Base-by-base conservation (phyloP, 1,140 invertebrate genomes). In the Leptopilina clavipes region DNA sequence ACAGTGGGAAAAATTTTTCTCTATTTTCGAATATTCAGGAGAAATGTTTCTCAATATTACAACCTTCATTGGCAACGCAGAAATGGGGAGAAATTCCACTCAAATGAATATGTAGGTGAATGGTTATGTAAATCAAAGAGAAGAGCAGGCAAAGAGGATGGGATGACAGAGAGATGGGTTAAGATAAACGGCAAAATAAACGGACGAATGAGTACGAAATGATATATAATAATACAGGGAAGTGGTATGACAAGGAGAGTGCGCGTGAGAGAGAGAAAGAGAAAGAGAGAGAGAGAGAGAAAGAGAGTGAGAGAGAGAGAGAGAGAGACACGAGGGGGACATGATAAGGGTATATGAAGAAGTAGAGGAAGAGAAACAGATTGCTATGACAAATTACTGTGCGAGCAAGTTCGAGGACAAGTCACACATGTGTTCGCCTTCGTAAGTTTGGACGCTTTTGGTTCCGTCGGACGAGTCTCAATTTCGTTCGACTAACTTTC, bases 401-500 rank as follows among this genome's bases (percentile, higher is more conserved):
- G 25, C 19, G 59, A 65, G 59, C 59, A 65, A 65, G 59, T 65
- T 65, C 59, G 59, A 65, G 59, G 59, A 65, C 59, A 31, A 65
- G 59, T 65, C 59, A 65, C 11, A 65, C 19, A 22, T 65, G 59
- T 65, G 37, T 65, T n/a, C 56, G 18, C 56, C 22, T 25, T 59
- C 22, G 59, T 31, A 31, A 65, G 59, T 65, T 65, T n/a, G 59
- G 22, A 40, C 37, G 37, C 37, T 40, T 22, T 65, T 17, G 48
- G 48, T 52, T 31, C 59, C 59, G 12, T 65, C 22, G 25, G 5
- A 65, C 11, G 59, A 65, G 59, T 65, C 59, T 65, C 22, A 31
- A 65, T 65, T 65, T 65, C 59, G 56, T 65, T n/a, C 59, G 59
- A 65, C 59, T 31, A 65, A 65, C 59, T 65, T 65, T 65, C 25